phyloP scores from a whole-genome alignment of 92 coral and sea anemone species.

The Palythoa grandiflora region DNA sequence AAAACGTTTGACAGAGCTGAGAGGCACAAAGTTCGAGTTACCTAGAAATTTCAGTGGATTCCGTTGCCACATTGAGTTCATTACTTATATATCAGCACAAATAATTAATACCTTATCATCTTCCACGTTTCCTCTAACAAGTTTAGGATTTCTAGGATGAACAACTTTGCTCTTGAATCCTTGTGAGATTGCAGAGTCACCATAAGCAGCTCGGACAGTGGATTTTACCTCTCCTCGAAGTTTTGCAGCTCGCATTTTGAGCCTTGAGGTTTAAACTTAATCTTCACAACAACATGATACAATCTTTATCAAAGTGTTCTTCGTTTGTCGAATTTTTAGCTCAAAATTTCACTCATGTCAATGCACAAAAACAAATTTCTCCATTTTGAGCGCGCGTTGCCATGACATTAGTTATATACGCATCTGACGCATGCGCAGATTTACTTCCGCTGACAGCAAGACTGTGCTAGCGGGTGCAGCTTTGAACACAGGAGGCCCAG shows the following conservation, averaged over 20 bases:
- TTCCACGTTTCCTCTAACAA: slow-evolving; percentile 81
- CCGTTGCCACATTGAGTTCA: too few relatives aligned
- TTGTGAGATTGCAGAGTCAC: slow-evolving; percentile 69
- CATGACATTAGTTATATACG: background rate
- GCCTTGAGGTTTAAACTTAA: background rate
- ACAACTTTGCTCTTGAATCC: slow-evolving; percentile 90
- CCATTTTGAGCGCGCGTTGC: slow-evolving; percentile 55
- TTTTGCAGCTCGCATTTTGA: slow-evolving; percentile 71
- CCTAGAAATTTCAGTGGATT: too few relatives aligned
- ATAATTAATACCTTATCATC: slow-evolving; percentile 86
- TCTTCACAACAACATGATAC: background rate
- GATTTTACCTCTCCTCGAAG: slow-evolving; percentile 86
- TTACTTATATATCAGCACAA: too few relatives aligned
- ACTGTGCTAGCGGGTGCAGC: too few relatives aligned
- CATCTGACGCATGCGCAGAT: slow-evolving; percentile 5
- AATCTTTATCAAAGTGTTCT: background rate
- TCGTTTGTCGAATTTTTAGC: background rate
- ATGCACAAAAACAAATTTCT: slow-evolving; percentile 7
- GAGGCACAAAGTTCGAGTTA: too few relatives aligned
- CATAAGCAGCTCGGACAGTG: slow-evolving; percentile 76
- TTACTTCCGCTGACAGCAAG: slow-evolving; percentile 32
- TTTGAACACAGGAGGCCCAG: too few relatives aligned
- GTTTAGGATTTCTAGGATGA: slow-evolving; percentile 97
- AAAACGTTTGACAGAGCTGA: too few relatives aligned
- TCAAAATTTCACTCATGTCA: background rate